phyloP scores from a whole-genome alignment of 2,113 vertebrate genomes.

The Marmota flaviventris region DNA sequence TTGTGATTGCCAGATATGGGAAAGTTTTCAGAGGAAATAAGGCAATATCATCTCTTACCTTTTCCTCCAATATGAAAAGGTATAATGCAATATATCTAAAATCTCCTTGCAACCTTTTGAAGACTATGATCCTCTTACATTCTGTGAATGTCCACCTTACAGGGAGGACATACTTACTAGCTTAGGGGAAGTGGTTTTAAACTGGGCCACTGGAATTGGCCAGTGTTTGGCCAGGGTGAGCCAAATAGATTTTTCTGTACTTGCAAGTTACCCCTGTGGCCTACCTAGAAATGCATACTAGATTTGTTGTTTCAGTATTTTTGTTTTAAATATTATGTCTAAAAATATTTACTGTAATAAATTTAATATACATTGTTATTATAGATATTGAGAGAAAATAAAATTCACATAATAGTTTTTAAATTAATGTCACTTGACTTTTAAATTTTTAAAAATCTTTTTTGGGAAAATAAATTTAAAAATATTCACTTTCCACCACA shows the following conservation, averaged over 20 bases:
- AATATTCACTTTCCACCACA: background rate
- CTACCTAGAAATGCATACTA: background rate
- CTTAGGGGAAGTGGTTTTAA: background rate
- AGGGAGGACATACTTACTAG: background rate
- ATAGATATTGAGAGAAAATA: background rate
- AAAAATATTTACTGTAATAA: constrained; percentile 4
- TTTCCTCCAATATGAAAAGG: background rate
- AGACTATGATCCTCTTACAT: background rate
- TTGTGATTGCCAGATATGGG: constrained; percentile 97
- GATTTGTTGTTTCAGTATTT: background rate
- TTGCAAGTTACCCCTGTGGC: background rate
- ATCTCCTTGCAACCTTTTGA: background rate
- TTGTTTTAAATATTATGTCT: constrained; percentile 53
- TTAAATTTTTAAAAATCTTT: background rate
- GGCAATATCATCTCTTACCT: constrained; percentile 84
- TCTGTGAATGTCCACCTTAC: background rate
- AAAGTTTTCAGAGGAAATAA: constrained; percentile 99
- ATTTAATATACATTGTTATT: constrained; percentile 22
- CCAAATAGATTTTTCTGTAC: background rate
- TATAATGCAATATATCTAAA: background rate
- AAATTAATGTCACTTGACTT: background rate
- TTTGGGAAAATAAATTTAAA: constrained; percentile 1
- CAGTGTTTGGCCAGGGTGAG: background rate
- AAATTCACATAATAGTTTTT: background rate
- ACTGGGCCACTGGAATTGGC: background rate